Conservation (phyloP, 2,113 vertebrate genomes). For the Stictonetta naevosa region DNA sequence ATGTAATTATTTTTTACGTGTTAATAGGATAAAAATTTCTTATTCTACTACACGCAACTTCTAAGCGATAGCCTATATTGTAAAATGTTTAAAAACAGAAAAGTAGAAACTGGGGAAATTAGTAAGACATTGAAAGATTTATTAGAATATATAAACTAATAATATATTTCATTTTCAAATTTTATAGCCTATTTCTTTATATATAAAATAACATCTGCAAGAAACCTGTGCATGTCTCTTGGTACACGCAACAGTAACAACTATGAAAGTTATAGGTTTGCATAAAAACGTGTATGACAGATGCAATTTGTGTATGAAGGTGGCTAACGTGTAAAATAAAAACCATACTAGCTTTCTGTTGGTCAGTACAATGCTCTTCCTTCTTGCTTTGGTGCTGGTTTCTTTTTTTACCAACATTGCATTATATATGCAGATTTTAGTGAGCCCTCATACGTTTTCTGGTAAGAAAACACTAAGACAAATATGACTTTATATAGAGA, state of each 20-base stretch:
- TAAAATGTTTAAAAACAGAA: neutral
- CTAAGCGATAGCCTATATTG: neutral
- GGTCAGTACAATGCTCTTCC: neutral
- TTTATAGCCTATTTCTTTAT: neutral
- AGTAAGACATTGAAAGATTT: neutral
- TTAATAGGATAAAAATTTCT: neutral
- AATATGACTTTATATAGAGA: neutral
- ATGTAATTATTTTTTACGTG: neutral
- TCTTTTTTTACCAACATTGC: neutral
- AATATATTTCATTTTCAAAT: neutral
- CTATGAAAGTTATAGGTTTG: neutral
- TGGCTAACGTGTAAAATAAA: neutral
- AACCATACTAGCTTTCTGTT: neutral
- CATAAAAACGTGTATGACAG: neutral
- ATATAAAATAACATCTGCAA: neutral
- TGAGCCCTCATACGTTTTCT: neutral
- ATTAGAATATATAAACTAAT: neutral
- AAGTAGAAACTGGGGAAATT: neutral
- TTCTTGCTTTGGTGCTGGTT: neutral
- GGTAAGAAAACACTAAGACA: neutral
- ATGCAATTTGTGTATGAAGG: neutral
- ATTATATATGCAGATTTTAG: neutral
- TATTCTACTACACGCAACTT: neutral
- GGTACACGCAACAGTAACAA: neutral
- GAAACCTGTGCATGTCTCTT: neutral